A percentile compares a stretch with the other conserved stretches of the same genome.
These are phyloP conservation scores for Pyrrhia umbra DNA, from an alignment of 2,888 invertebrate genomes.

Conservation along the genomic window DNA sequence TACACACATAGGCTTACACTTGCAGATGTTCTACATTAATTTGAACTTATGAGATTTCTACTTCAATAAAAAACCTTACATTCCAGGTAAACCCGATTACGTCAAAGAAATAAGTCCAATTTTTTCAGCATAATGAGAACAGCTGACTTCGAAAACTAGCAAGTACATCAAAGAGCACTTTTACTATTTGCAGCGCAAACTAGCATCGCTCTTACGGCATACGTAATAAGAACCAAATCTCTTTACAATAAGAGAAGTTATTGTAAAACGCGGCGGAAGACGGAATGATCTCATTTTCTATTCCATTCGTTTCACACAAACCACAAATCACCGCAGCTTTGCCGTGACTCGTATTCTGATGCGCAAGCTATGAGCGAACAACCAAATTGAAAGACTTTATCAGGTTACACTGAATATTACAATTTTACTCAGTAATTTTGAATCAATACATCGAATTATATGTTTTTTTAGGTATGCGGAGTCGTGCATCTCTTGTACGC, in stretches of 20 bases:
- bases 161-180: slow-evolving; percentile 42
- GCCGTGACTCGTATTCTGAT: slow-evolving; percentile 47
- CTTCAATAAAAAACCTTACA: not conserved
- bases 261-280: slow-evolving; percentile 68
- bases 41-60: not conserved
- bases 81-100: slow-evolving; percentile 3
- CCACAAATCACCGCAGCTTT: slow-evolving; percentile 79
- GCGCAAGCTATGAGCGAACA: slow-evolving; percentile 44
- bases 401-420: not conserved
- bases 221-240: slow-evolving; percentile 46
- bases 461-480: no score
- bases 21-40: no score
- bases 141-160: slow-evolving; percentile 26
- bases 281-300: slow-evolving; percentile 82
- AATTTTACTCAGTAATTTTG: no score
- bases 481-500: no score
- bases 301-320: slow-evolving; percentile 80
- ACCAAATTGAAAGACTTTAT: slow-evolving; percentile 2
- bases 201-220: slow-evolving; percentile 4
- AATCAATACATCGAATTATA: no score
- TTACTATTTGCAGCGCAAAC: slow-evolving; percentile 13
- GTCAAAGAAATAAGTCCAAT: slow-evolving; percentile 26
- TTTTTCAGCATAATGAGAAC: slow-evolving; percentile 38
- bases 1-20: no score
- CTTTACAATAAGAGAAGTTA: slow-evolving; percentile 55